Evolutionary conservation across 2,113 vertebrate genomes (phyloP).

Genomic region (Haplochromis vanheusdeni): DNA sequence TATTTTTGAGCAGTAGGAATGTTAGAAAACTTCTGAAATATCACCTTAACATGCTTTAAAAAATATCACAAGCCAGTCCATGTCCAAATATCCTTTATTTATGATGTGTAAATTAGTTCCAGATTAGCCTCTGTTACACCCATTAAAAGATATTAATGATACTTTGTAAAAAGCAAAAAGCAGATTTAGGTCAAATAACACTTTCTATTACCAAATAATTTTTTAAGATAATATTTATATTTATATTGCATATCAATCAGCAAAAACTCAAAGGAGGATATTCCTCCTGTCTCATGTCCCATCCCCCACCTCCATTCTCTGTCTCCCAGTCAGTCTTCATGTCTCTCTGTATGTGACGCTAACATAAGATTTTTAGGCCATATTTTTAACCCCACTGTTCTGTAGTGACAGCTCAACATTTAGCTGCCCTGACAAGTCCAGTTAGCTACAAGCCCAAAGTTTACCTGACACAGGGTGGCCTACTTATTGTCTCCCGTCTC

Average conservation of each 20-base stretch:
- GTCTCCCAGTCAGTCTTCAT: accelerated
- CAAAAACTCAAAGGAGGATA: background rate
- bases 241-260: background rate
- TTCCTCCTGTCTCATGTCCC: background rate
- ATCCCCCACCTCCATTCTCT: background rate
- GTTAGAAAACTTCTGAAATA: accelerated
- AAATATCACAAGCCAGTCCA: background rate
- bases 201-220: background rate
- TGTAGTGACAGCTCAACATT: conserved; percentile 58
- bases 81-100: background rate
- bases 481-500: conserved; percentile 77
- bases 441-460: conserved; percentile 77
- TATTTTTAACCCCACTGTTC: conserved; percentile 54
- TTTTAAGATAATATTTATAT: background rate
- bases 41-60: accelerated
- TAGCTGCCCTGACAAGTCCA: conserved; percentile 75
- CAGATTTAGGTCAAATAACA: background rate
- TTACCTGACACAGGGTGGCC: conserved; percentile 86
- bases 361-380: conserved; percentile 33
- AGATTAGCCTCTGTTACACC: background rate
- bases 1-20: accelerated
- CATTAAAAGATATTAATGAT: background rate
- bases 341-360: background rate
- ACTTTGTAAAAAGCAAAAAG: background rate
- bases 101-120: background rate